Conservation (phyloP, 2,888 invertebrate species). For the Synergus umbraculus region DNA sequence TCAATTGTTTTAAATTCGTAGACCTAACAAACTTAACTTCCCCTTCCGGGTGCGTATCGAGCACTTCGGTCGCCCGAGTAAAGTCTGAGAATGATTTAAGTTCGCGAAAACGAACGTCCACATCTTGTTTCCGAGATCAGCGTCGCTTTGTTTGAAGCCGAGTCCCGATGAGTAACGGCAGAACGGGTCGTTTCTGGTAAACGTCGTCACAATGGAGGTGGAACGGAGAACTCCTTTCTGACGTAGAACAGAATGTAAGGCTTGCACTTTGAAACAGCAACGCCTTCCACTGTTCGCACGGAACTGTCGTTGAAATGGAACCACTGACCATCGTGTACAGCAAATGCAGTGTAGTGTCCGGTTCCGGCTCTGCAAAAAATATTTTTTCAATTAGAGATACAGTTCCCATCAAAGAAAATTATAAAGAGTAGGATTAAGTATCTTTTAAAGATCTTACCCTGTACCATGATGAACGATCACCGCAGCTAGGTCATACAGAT, state of each 20-base stretch:
- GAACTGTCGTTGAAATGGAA: conserved; percentile 92
- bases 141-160: conserved; percentile 46
- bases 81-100: conserved; percentile 5
- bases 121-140: conserved; percentile 39
- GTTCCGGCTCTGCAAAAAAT: conserved; percentile 84
- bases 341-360: conserved; percentile 92
- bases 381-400: conserved; percentile 37
- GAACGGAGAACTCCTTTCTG: conserved; percentile 81
- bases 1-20: conserved; percentile 29
- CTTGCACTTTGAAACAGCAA: conserved; percentile 86
- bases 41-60: not conserved
- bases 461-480: conserved; percentile 91
- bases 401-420: conserved; percentile 6
- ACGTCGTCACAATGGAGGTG: conserved; percentile 74
- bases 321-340: conserved; percentile 88
- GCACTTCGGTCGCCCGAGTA: not conserved
- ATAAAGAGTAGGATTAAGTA: not conserved
- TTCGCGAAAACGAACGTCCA: conserved; percentile 39
- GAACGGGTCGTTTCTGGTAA: conserved; percentile 58
- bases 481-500: conserved; percentile 88
- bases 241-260: conserved; percentile 93
- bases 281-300: conserved; percentile 84
- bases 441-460: conserved; percentile 79
- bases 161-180: conserved; percentile 47
- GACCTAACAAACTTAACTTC: conserved; percentile 12